A percentile compares a stretch with the other conserved stretches of the same genome.
Evolutionary conservation across 1,140 invertebrate genomes (phyloP).

Genomic region (Zaprionus davidi): DNA sequence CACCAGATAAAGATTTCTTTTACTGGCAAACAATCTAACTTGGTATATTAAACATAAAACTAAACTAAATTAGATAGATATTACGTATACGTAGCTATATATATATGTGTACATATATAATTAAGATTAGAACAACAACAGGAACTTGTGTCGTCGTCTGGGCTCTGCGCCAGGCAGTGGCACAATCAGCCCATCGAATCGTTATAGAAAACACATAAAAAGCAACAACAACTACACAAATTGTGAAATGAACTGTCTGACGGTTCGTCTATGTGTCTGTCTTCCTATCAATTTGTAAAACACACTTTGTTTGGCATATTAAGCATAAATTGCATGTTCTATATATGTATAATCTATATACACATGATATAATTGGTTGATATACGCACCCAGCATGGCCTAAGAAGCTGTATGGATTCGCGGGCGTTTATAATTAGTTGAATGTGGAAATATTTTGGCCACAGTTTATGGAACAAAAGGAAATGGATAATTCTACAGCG

Average conservation of each 20-base stretch:
- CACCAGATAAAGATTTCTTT: constrained; percentile 22
- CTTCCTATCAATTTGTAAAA: constrained; percentile 21
- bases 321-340: constrained; percentile 25
- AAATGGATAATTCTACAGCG: constrained; percentile 42
- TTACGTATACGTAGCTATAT: constrained; percentile 69
- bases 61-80: constrained; percentile 42
- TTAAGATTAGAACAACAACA: constrained; percentile 67
- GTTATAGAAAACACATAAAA: constrained; percentile 35
- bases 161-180: constrained; percentile 70
- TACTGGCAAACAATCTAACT: constrained; percentile 43
- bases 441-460: constrained; percentile 33
- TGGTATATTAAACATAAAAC: constrained; percentile 28
- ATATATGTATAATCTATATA: constrained; percentile 23
- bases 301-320: constrained; percentile 28
- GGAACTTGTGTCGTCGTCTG: constrained; percentile 59
- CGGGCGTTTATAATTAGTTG: neutral
- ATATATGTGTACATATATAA: constrained; percentile 41
- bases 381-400: neutral
- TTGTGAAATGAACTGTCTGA: constrained; percentile 8
- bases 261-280: neutral
- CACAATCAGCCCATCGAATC: constrained; percentile 35
- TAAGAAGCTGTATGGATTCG: constrained; percentile 1
- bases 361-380: constrained; percentile 3
- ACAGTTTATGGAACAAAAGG: constrained; percentile 55
- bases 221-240: constrained; percentile 20